Evolutionary conservation across 2,113 vertebrate species (phyloP).

Genomic region (Hypocryptadius cinnamomeus): DNA sequence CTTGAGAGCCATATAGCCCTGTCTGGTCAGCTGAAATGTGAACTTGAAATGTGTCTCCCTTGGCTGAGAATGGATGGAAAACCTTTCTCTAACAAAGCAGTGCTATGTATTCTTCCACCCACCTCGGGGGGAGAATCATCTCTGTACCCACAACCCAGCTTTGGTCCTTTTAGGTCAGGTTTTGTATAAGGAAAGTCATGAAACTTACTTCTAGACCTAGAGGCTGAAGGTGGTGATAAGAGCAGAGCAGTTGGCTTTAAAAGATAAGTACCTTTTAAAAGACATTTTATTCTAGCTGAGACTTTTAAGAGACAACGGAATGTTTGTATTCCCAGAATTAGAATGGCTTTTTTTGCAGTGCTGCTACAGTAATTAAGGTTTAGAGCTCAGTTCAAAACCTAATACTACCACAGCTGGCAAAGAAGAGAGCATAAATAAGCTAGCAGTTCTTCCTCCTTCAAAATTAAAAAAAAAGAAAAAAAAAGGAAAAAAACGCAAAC

Average conservation of each 20-base stretch:
- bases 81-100: slow-evolving; percentile 1
- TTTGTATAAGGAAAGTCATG: background rate
- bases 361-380: background rate
- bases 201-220: background rate
- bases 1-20: background rate
- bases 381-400: background rate
- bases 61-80: slow-evolving; percentile 8
- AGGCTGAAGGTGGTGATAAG: background rate
- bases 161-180: background rate
- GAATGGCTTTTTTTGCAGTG: background rate
- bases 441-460: background rate
- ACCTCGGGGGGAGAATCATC: background rate
- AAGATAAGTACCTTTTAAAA: background rate
- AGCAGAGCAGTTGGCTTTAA: background rate
- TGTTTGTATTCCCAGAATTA: background rate
- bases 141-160: background rate
- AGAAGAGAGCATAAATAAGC: background rate
- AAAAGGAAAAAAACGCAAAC: background rate
- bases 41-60: background rate
- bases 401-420: background rate
- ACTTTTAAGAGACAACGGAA: background rate
- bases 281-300: background rate
- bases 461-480: background rate
- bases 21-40: slow-evolving; percentile 23
- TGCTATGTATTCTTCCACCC: background rate